A percentile compares a stretch with the other conserved stretches of the same genome.
phyloP scores from a whole-genome alignment of 2,797 vertebrate genomes.

The Amphiprion clarkii region DNA sequence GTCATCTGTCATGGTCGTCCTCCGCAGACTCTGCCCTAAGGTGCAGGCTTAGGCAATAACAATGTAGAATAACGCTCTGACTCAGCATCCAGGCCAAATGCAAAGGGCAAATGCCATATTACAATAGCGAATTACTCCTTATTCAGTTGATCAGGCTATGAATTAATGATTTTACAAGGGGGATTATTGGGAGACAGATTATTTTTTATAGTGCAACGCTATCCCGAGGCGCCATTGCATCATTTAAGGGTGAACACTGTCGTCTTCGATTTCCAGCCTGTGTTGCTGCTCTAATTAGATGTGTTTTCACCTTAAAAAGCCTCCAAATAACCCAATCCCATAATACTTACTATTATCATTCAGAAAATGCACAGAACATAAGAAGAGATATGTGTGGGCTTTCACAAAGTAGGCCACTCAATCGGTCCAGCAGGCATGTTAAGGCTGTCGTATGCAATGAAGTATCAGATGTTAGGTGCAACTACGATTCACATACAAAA shows the following conservation, averaged over 20 bases:
- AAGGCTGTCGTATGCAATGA: background rate
- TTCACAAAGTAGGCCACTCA: background rate
- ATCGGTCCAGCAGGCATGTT: background rate
- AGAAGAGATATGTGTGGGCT: background rate
- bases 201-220: slow-evolving; percentile 58
- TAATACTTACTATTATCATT: background rate
- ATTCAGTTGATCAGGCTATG: slow-evolving; percentile 62
- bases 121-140: slow-evolving; percentile 66
- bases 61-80: slow-evolving; percentile 57
- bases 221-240: slow-evolving; percentile 52
- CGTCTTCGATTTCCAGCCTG: slow-evolving; percentile 30
- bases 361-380: background rate
- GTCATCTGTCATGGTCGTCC: slow-evolving; percentile 69
- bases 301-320: background rate
- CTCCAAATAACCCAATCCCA: background rate
- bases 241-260: slow-evolving; percentile 29
- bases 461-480: background rate
- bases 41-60: slow-evolving; percentile 51
- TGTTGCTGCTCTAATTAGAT: slow-evolving; percentile 19
- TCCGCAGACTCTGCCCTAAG: slow-evolving; percentile 52
- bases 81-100: slow-evolving; percentile 65
- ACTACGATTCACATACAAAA: background rate
- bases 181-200: slow-evolving; percentile 49
- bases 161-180: slow-evolving; percentile 69
- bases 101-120: slow-evolving; percentile 77